Evolutionary conservation across 2,888 invertebrate species (phyloP).

Genomic region (Bimastos eiseni): DNA sequence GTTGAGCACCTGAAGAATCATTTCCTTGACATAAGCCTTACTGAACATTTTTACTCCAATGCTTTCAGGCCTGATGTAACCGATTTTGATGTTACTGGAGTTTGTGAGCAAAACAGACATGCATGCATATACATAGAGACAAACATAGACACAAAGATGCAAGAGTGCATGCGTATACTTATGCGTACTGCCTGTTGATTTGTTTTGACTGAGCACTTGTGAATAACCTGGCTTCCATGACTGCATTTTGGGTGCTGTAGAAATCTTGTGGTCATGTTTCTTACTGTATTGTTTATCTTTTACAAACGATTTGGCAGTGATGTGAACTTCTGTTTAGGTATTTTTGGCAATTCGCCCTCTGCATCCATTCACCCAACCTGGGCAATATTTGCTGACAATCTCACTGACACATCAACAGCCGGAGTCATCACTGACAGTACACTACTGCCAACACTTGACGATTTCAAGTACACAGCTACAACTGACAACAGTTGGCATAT

Average conservation of each 20-base stretch:
- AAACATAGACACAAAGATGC: no score
- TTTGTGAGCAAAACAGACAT: no score
- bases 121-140: no score
- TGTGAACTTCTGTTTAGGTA: slow-evolving; percentile 31
- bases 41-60: no score
- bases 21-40: no score
- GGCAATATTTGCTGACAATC: slow-evolving; percentile 34
- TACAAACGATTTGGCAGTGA: neutral
- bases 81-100: no score
- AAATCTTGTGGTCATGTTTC: no score
- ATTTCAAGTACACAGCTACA: slow-evolving; percentile 32
- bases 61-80: no score
- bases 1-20: neutral
- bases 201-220: no score
- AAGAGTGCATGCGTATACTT: no score
- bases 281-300: neutral
- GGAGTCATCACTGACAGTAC: slow-evolving; percentile 36
- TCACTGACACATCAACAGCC: slow-evolving; percentile 30
- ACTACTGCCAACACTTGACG: slow-evolving; percentile 6
- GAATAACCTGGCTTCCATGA: no score
- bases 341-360: slow-evolving; percentile 39
- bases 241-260: neutral
- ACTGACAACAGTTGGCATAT: slow-evolving; percentile 37
- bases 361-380: slow-evolving; percentile 31
- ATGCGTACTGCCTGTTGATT: no score